Evolutionary conservation across 2,797 vertebrate species (phyloP), one percentile per base, ranked within the genome.

Genomic region (Sebastes elongatus): DNA sequence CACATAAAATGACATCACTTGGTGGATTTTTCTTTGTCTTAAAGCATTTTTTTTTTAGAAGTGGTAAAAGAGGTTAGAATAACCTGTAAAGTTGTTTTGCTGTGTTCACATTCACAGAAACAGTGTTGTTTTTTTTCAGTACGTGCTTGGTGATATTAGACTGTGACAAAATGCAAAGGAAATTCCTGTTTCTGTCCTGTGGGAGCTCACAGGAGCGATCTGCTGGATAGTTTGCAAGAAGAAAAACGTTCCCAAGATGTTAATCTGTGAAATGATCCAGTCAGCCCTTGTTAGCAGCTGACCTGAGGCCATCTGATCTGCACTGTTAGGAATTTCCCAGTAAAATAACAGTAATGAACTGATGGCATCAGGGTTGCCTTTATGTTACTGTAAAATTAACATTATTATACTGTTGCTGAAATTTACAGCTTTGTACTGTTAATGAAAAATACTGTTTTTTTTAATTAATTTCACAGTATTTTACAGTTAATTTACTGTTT

Each of bases 171-270:
- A 88, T 80, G 61, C 74, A 25, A 75, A 80, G 91, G 80, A 94
- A 89, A 96, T 93, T 77, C 90, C 92, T 84, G 65, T 77, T 80
- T 71, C 78, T 81, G 0, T 11, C 77, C 75, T 9, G 30, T 11
- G 88, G 85, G 88, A 88, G 30, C 71, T 71, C 76, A 55, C 82
- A 80, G 81, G 25, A 82, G 80, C 84, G 86, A 88, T 91, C 88
- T 85, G 84, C 86, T 61, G 81, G 35, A 38, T 52, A 70, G 65
- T 85, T 84, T 88, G 78, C 84, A 62, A 88, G 86, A 89, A 88
- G 85, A 88, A 84, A 86, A 94, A 91, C 86, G 90, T 95, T 95
- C 93, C 94, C 89, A 93, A 93, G 96, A 96, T 96, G 67, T 49
- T 10, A 94, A 96, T 96, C 95, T 68, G 72, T 77, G 92, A 93